phyloP scores from a whole-genome alignment of 2,888 invertebrate genomes.

The Hesperia comma region DNA sequence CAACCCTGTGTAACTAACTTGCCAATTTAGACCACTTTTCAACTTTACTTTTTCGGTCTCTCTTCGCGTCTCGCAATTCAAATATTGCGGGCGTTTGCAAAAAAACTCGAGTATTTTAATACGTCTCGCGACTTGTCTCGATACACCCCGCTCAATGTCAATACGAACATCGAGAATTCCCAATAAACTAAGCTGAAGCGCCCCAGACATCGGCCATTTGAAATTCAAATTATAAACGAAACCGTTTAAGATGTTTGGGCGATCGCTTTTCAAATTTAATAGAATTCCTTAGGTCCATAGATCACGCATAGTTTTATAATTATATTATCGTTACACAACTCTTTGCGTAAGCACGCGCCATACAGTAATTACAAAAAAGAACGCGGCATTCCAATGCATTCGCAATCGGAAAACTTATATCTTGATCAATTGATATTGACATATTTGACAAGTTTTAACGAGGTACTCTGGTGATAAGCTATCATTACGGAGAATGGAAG shows the following conservation, averaged over 20 bases:
- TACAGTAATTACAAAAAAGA: conserved; percentile 25
- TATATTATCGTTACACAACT: conserved; percentile 16
- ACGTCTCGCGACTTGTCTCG: not conserved
- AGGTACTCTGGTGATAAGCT: conserved; percentile 17
- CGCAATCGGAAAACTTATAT: conserved; percentile 18
- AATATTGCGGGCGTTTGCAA: not conserved
- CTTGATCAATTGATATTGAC: conserved; percentile 15
- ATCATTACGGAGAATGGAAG: conserved; percentile 2
- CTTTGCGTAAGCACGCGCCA: conserved; percentile 24
- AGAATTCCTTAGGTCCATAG: conserved; percentile 16
- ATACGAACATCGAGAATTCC: conserved; percentile 47
- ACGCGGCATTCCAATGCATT: conserved; percentile 29
- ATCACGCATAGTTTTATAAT: conserved; percentile 9
- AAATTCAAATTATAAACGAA: conserved; percentile 54
- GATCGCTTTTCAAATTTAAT: conserved; percentile 43
- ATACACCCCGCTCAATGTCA: conserved; percentile 36
- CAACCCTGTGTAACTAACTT: too few relatives aligned
- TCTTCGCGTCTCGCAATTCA: not conserved
- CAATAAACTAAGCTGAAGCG: conserved; percentile 51
- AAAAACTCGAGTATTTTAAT: not conserved
- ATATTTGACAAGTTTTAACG: conserved; percentile 23
- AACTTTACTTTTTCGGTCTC: too few relatives aligned
- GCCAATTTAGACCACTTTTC: too few relatives aligned
- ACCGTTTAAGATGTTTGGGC: conserved; percentile 50
- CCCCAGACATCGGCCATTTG: conserved; percentile 54